Percentiles rank a stretch among this genome's conserved stretches.
phyloP scores from a whole-genome alignment of 2,888 invertebrate species.

The Pyrrhia umbra region DNA sequence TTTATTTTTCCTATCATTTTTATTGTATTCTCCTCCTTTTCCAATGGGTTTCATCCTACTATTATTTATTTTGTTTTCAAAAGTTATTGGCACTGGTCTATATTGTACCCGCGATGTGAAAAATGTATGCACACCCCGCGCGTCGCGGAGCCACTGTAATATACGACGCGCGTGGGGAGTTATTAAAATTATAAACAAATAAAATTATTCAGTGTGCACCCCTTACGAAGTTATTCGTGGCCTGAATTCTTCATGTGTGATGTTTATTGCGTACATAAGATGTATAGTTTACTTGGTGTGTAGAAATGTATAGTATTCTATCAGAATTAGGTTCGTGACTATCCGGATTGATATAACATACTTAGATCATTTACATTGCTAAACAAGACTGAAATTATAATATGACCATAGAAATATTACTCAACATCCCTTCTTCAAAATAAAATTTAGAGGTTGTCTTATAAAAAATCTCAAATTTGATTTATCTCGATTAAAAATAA shows the following conservation, averaged over 20 bases:
- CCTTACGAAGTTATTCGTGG: conserved; percentile 73
- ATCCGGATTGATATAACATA: neutral
- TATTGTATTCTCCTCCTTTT: no score
- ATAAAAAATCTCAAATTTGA: neutral
- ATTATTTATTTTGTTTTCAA: no score
- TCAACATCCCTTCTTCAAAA: no score
- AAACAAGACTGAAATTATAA: neutral
- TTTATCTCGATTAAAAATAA: conserved; percentile 32
- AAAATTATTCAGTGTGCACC: conserved; percentile 86
- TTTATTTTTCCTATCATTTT: no score
- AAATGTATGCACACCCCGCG: conserved; percentile 85
- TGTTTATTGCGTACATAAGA: conserved; percentile 55
- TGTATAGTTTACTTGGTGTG: conserved; percentile 30
- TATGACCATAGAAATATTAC: neutral
- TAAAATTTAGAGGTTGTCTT: neutral
- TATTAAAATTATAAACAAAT: conserved; percentile 90
- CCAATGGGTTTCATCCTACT: no score
- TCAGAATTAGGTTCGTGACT: neutral
- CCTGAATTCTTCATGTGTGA: conserved; percentile 77
- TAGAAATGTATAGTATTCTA: neutral
- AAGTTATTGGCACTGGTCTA: no score
- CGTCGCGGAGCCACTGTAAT: conserved; percentile 59
- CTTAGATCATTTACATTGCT: neutral
- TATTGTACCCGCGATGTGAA: conserved; percentile 81
- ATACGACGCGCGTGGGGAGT: conserved; percentile 80